phyloP scores from a whole-genome alignment of 2,113 vertebrate species.

The Brachyhypopomus gauderio region DNA sequence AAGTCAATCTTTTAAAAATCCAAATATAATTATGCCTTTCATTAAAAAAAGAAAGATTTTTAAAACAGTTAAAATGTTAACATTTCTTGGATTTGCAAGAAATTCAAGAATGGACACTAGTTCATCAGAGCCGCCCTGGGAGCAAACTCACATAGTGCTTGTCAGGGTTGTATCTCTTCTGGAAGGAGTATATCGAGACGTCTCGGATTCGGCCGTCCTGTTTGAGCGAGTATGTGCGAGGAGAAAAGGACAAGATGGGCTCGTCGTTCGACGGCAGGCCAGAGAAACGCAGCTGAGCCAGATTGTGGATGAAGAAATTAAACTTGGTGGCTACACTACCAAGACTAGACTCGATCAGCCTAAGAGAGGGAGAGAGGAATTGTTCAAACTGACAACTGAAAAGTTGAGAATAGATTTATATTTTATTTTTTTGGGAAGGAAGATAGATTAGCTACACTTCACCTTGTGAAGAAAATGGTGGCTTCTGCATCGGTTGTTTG shows the following conservation, averaged over 20 bases:
- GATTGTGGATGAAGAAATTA: conserved; percentile 99
- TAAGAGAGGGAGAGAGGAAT: conserved; percentile 59
- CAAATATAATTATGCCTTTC: too few species aligned
- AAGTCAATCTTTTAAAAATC: too few species aligned
- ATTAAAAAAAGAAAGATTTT: too few species aligned
- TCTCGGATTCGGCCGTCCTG: conserved; percentile 92
- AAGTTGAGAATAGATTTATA: too few species aligned
- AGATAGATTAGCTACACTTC: neutral
- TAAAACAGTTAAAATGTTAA: too few species aligned
- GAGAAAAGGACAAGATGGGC: conserved; percentile 93
- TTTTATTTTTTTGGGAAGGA: neutral
- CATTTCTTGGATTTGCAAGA: too few species aligned
- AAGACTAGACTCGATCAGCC: conserved; percentile 95
- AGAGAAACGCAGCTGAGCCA: conserved; percentile 95
- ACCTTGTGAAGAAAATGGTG: conserved; percentile 98
- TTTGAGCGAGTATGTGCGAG: conserved; percentile 90
- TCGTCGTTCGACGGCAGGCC: conserved; percentile 93
- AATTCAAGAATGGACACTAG: neutral
- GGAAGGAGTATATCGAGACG: conserved; percentile 92
- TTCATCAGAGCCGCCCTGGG: neutral
- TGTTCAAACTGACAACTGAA: neutral
- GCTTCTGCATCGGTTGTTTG: conserved; percentile 96
- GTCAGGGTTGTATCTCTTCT: conserved; percentile 98
- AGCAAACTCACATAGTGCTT: conserved; percentile 91
- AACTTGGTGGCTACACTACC: conserved; percentile 98